Evolutionary conservation across 1,140 invertebrate genomes (phyloP), one percentile per base, ranked within the genome.

Genomic region (Neodiprion pinetum): DNA sequence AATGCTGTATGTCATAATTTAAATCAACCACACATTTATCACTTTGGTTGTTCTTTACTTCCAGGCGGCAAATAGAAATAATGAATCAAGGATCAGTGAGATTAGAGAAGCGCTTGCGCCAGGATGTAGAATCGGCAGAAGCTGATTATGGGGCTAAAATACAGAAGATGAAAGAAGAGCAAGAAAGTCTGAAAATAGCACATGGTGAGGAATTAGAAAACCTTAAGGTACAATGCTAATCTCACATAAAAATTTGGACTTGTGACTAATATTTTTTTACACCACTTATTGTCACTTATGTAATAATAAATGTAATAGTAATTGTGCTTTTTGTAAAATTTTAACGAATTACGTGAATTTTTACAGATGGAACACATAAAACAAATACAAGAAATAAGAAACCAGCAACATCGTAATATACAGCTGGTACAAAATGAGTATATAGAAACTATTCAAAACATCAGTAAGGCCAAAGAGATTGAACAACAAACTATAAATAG

Each of bases 141-240:
- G 75, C 77, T 53, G 79, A 86, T 79, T 87, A 84, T 65, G 83
- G 84, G 75, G 72, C 77, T 28, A 86, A 82, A 83, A 82, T 88
- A 10, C 82, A 85, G 73, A 86, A 85, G 76, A 73, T 88, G 23
- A 85, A 76, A 53, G 81, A 83, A n/a, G 83, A 87, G 67, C 84
- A 84, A n/a, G 49, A 76, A 7, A 76, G 86, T 73, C 79, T 81
- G 67, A 84, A 88, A 77, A 80, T 74, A 74, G 23, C 70, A 14
- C 81, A 81, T 28, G 83, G 83, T 75, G 79, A 80, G 72, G 85
- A 88, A 76, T 81, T 85, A 71, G 80, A 86, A 61, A 80, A 79
- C 72, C 53, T 87, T 21, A 87, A 84, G 77, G 86, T 85, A 77
- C 50, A 40, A 48, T 23, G 61, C 7, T 40, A 40, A 40, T 40